Percentiles rank a stretch among this genome's conserved stretches.
These are phyloP conservation scores for Seira ritae DNA, from an alignment of 2,888 invertebrate genomes.

Conservation along the genomic window DNA sequence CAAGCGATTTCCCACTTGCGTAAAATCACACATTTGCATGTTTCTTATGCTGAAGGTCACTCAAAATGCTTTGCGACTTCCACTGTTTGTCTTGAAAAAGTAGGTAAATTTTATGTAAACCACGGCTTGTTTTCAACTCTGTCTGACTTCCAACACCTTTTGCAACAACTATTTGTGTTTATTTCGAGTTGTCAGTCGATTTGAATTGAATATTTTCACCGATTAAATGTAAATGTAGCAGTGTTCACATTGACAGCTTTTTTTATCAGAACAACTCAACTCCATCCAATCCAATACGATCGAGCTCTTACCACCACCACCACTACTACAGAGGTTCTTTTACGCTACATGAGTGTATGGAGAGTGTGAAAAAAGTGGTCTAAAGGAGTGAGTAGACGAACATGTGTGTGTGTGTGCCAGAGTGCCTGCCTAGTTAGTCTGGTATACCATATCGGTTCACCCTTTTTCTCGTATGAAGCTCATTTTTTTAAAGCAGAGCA, in stretches of 20 bases:
- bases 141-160: not conserved
- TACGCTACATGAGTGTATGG: slow-evolving; percentile 1
- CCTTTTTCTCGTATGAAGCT: not conserved
- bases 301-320: not conserved
- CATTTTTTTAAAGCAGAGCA: not conserved
- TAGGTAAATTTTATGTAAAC: slow-evolving; percentile 21
- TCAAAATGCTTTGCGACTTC: not conserved
- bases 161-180: slow-evolving; percentile 8
- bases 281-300: not conserved
- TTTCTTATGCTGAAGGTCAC: not conserved
- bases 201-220: slow-evolving; percentile 33
- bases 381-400: not conserved
- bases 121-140: not conserved
- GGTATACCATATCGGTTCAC: not conserved
- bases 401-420: not conserved
- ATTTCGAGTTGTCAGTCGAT: slow-evolving; percentile 53
- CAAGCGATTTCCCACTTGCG: too few relatives aligned
- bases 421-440: not conserved
- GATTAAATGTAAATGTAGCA: slow-evolving; percentile 37
- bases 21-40: not conserved
- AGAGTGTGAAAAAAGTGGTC: slow-evolving; percentile 6
- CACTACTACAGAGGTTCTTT: not conserved
- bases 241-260: slow-evolving; percentile 48
- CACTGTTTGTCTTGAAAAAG: not conserved
- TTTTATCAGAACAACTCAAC: not conserved